Percentiles rank a stretch among this genome's conserved stretches.
phyloP scores from a whole-genome alignment of 2,113 vertebrate genomes.

The Hystrix brachyura region DNA sequence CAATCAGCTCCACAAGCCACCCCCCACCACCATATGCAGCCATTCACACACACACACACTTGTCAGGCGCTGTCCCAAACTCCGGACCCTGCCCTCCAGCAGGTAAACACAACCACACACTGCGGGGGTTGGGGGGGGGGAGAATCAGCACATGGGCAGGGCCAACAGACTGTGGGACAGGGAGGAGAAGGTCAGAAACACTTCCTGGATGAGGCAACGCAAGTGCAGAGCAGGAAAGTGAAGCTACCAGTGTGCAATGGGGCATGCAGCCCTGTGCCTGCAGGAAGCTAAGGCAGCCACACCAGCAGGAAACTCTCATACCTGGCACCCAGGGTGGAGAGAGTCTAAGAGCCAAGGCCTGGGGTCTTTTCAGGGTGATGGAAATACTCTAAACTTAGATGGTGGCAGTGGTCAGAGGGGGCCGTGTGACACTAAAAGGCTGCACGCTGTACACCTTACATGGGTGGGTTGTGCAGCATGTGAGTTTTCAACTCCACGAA shows the following conservation, averaged over 20 bases:
- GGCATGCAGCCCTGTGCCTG: background rate
- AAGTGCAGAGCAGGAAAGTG: no score
- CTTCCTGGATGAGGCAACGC: background rate
- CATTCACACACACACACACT: background rate
- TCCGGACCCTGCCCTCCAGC: background rate
- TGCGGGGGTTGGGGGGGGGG: background rate
- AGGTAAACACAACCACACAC: background rate
- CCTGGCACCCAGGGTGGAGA: no score
- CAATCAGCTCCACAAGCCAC: no score
- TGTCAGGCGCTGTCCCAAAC: background rate
- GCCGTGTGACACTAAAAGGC: no score
- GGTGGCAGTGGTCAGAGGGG: no score
- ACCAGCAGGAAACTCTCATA: no score
- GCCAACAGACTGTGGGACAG: rapidly evolving
- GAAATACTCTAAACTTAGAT: no score
- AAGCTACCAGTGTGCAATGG: background rate
- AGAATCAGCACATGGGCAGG: background rate
- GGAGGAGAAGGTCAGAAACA: background rate
- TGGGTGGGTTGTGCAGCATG: no score
- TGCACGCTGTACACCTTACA: no score
- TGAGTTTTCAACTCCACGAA: no score
- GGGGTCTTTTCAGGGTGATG: no score
- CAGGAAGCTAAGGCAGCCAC: background rate
- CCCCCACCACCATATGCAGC: background rate
- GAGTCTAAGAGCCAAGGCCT: no score